phyloP scores from a whole-genome alignment of 1,140 invertebrate species.

The Trialeurodes vaporariorum region DNA sequence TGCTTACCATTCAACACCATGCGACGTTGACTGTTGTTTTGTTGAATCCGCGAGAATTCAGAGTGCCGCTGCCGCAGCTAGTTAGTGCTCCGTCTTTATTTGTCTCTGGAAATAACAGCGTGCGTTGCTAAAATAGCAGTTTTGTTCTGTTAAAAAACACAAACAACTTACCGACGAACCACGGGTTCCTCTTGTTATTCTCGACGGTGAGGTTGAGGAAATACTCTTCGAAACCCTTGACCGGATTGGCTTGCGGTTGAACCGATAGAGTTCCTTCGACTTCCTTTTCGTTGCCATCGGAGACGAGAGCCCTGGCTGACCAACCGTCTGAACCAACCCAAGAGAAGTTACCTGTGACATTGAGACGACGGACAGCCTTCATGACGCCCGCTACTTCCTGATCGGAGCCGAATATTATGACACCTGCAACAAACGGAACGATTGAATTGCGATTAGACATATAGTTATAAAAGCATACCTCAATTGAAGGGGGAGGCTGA shows the following conservation, averaged over 20 bases:
- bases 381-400: conserved; percentile 92
- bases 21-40: no score
- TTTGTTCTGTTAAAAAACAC: no score
- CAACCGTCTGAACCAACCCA: conserved; percentile 94
- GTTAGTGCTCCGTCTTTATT: no score
- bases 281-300: conserved; percentile 74
- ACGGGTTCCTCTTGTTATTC: conserved; percentile 79
- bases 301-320: conserved; percentile 76
- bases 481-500: no score
- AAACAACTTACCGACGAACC: conserved; percentile 82
- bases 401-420: conserved; percentile 90
- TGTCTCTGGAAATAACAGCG: no score
- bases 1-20: no score
- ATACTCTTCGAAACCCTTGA: conserved; percentile 76
- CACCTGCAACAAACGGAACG: conserved; percentile 48
- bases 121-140: no score
- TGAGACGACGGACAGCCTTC: conserved; percentile 71
- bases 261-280: conserved; percentile 85
- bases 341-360: conserved; percentile 80
- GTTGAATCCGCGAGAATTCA: no score
- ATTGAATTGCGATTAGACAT: neutral
- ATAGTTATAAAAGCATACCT: no score
- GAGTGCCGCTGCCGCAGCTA: no score
- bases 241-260: conserved; percentile 78
- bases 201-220: conserved; percentile 73